These are phyloP conservation scores for Reticulitermes speratus DNA, from an alignment of 1,140 invertebrate species.

Conservation along the genomic window DNA sequence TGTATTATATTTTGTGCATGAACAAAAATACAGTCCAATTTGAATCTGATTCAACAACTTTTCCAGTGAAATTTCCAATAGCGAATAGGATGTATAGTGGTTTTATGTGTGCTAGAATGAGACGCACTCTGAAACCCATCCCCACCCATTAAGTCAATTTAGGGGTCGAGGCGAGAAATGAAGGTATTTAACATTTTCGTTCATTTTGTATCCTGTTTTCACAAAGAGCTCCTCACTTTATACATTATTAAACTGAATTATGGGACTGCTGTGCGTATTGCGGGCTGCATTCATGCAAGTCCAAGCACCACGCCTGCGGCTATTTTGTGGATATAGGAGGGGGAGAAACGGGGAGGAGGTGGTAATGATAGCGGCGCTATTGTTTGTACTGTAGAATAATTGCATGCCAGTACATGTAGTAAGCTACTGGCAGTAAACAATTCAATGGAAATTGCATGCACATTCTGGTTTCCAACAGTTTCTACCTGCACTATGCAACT, in stretches of 20 bases:
- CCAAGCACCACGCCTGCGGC: background rate
- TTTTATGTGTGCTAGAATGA: background rate
- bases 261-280: background rate
- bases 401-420: background rate
- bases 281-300: background rate
- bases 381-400: background rate
- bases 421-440: background rate
- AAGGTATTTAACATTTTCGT: background rate
- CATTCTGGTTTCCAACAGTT: no score
- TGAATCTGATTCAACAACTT: background rate
- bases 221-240: background rate
- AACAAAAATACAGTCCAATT: constrained; percentile 1
- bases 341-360: background rate
- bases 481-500: no score
- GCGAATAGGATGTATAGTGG: background rate
- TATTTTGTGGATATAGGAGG: background rate
- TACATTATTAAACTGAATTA: background rate
- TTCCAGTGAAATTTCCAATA: background rate
- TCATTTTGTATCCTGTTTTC: background rate
- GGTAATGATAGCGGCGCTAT: background rate
- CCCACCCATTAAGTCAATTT: background rate
- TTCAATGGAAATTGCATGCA: background rate
- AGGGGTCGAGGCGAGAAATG: background rate
- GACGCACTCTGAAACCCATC: background rate
- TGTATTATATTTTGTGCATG: background rate